Base-by-base conservation (phyloP, 2,888 invertebrate species). In the Brachyptera risi region DNA sequence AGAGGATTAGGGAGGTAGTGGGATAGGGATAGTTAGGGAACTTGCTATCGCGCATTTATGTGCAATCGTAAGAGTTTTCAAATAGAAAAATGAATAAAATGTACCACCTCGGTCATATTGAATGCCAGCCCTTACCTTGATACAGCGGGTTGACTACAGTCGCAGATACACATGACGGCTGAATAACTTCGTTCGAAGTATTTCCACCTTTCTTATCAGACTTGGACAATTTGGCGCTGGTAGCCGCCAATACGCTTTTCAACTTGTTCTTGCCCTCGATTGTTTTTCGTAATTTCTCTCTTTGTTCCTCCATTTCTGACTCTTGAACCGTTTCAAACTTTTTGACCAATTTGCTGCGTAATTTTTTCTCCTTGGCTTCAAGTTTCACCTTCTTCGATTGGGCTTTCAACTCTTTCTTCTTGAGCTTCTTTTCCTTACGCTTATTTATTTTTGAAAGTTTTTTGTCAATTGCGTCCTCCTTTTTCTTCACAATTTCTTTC, bases 201-300 rank as follows among this genome's bases (percentile, higher is more conserved):
- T n/a, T n/a, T n/a, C n/a, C 40, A n/a, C 17, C 40, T 38, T 38
- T 38, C 3, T n/a, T n/a, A 44, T 19, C 19, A 4, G 21, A 19
- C 21, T 44, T 44, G 21, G 44, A 17, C 44, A 44, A 17, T 35
- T 54, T 35, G 23, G 35, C 54, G 19, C 54, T 23, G 3, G 60
- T 44, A 4, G 60, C 59, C 5, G 63, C 63, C 17, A 65, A 44
- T 19, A 65, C 63, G 42, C 61, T 63, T 4, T 56, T 60, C 38
- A 65, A 26, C 44, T 49, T 56, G 27, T 57, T 60, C 58, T 61
- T 62, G 15, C 83, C 83, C 68, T 82, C 80, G 1, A 82, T 68
- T 0, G 82, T 82, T 62, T 79, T 75, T 56, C 78, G 78, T 44
- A 83, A 70, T 65, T 79, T 76, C 42, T 78, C 76, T 67, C 78